Evolutionary conservation across 92 coral and sea anemone genomes (phyloP).

Genomic region (Porites lobata): DNA sequence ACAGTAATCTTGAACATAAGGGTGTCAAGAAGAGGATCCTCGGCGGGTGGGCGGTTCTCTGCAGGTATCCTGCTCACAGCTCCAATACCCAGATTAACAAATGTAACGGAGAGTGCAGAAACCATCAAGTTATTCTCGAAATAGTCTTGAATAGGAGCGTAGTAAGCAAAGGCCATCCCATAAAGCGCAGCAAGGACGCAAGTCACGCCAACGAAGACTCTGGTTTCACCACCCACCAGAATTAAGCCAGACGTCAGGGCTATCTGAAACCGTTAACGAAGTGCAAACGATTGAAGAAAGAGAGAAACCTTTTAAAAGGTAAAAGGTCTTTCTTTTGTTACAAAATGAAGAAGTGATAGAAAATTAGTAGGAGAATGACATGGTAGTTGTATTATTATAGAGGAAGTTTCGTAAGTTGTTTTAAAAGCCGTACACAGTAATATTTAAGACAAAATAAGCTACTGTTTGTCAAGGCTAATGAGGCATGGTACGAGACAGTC

Average conservation of each 20-base stretch:
- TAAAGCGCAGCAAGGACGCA: conserved; percentile 43
- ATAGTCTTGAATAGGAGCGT: conserved; percentile 24
- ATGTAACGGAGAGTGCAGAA: conserved; percentile 43
- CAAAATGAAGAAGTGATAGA: too few relatives aligned
- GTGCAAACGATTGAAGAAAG: background rate
- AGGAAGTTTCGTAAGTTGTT: too few relatives aligned
- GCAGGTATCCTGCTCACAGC: conserved; percentile 41
- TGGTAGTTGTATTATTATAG: too few relatives aligned
- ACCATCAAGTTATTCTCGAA: conserved; percentile 52
- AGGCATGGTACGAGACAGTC: too few relatives aligned
- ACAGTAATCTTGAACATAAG: conserved; percentile 42
- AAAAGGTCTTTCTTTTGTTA: too few relatives aligned
- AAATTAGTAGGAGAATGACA: too few relatives aligned
- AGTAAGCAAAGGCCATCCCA: conserved; percentile 46
- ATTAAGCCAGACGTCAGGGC: conserved; percentile 62
- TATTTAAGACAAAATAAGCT: too few relatives aligned
- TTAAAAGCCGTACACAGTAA: too few relatives aligned
- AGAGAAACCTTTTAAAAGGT: too few relatives aligned
- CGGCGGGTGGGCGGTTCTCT: conserved; percentile 18
- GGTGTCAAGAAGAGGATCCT: conserved; percentile 44
- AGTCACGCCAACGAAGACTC: conserved; percentile 40
- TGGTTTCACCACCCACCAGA: conserved; percentile 46
- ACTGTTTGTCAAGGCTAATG: too few relatives aligned
- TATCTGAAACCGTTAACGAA: background rate
- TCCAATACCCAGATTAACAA: conserved; percentile 44